Conservation (phyloP, 2,113 vertebrate genomes). For the Colossoma macropomum region DNA sequence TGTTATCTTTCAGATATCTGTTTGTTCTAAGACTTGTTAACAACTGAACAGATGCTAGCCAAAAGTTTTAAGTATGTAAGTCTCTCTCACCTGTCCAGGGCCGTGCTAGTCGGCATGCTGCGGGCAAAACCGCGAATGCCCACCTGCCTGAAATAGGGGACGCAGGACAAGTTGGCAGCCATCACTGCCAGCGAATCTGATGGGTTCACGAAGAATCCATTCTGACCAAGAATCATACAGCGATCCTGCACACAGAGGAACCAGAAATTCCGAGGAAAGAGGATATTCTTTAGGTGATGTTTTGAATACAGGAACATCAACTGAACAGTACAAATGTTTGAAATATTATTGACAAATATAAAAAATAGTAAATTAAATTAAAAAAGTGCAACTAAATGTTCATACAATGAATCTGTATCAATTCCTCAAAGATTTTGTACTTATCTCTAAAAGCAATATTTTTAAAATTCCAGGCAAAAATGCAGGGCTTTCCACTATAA, state of each 20-base stretch:
- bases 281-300: not conserved
- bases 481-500: not conserved
- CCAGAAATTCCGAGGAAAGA: not conserved
- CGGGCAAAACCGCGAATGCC: conserved; percentile 92
- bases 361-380: not conserved
- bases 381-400: not conserved
- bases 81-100: conserved; percentile 90
- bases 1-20: not conserved
- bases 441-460: not conserved
- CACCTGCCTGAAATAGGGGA: conserved; percentile 94
- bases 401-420: not conserved
- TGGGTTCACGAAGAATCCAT: conserved; percentile 95
- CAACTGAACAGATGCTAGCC: not conserved
- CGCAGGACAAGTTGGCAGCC: conserved; percentile 91
- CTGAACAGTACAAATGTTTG: too few species aligned
- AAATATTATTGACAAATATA: not conserved
- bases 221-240: conserved; percentile 96
- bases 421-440: not conserved
- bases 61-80: not conserved
- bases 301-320: not conserved
- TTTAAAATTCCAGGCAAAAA: not conserved
- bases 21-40: not conserved
- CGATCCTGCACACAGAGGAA: conserved; percentile 82
- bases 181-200: conserved; percentile 96
- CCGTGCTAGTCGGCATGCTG: conserved; percentile 95